phyloP scores from a whole-genome alignment of 2,888 invertebrate species.

The Stenichneumon culpator region DNA sequence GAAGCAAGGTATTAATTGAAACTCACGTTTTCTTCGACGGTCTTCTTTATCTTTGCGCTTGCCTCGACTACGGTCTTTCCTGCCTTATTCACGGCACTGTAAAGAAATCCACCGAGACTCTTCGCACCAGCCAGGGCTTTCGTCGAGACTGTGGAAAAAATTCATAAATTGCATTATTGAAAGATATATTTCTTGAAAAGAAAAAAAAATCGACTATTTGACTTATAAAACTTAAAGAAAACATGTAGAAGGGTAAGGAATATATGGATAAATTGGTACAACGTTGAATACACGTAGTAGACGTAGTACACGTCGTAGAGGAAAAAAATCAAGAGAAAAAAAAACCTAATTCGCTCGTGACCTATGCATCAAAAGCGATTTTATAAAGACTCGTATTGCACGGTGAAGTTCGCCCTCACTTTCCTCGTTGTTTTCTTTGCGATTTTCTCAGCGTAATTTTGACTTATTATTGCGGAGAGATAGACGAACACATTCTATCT shows the following conservation, averaged over 20 bases:
- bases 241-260: neutral
- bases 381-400: constrained; percentile 40
- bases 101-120: constrained; percentile 96
- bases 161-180: constrained; percentile 11
- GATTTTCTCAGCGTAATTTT: constrained; percentile 57
- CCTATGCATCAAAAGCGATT: constrained; percentile 56
- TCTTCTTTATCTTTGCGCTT: constrained; percentile 96
- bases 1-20: neutral
- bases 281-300: neutral
- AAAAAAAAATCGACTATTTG: neutral
- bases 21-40: constrained; percentile 98
- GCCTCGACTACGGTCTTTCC: constrained; percentile 96
- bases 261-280: constrained; percentile 3
- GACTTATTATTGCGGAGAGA: constrained; percentile 35
- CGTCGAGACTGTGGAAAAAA: constrained; percentile 90
- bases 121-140: constrained; percentile 96
- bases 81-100: constrained; percentile 98
- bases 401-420: neutral
- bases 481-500: neutral
- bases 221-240: neutral
- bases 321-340: neutral
- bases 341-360: constrained; percentile 48
- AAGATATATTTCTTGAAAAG: neutral
- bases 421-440: constrained; percentile 29
- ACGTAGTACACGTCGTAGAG: neutral